A percentile compares a stretch with the other conserved stretches of the same genome.
phyloP scores from a whole-genome alignment of 1,140 invertebrate species.

The Phthorimaea operculella region DNA sequence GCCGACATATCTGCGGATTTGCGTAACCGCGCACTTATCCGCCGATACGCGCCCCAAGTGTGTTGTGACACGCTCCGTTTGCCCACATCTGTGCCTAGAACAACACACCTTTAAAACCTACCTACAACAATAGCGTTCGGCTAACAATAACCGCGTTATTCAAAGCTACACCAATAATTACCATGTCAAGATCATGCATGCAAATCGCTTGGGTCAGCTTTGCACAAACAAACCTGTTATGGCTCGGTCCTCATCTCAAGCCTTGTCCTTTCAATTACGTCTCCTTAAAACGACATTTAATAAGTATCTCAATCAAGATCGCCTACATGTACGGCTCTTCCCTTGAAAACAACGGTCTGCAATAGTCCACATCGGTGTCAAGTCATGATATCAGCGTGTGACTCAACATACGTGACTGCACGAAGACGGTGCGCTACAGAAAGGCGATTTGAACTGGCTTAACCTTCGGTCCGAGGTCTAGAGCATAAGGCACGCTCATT shows the following conservation, averaged over 20 bases:
- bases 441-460: constrained; percentile 32
- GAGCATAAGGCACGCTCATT: constrained; percentile 31
- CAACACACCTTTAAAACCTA: background rate
- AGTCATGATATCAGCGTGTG: constrained; percentile 47
- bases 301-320: constrained; percentile 11
- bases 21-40: constrained; percentile 66
- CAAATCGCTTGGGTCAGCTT: too few relatives aligned
- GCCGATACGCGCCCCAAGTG: constrained; percentile 48
- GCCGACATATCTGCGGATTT: constrained; percentile 66
- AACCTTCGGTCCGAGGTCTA: constrained; percentile 32
- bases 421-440: constrained; percentile 18
- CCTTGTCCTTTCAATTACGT: constrained; percentile 10
- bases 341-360: constrained; percentile 22
- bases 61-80: constrained; percentile 58
- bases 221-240: too few relatives aligned
- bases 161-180: constrained; percentile 1
- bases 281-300: constrained; percentile 14
- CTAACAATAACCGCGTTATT: too few relatives aligned
- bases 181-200: constrained; percentile 8
- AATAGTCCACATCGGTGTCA: constrained; percentile 16
- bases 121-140: too few relatives aligned
- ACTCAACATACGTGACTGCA: constrained; percentile 40
- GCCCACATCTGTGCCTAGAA: constrained; percentile 31
- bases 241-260: too few relatives aligned
- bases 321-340: constrained; percentile 12